Conservation (phyloP, 2,888 invertebrate species). For the Luperina testacea region DNA sequence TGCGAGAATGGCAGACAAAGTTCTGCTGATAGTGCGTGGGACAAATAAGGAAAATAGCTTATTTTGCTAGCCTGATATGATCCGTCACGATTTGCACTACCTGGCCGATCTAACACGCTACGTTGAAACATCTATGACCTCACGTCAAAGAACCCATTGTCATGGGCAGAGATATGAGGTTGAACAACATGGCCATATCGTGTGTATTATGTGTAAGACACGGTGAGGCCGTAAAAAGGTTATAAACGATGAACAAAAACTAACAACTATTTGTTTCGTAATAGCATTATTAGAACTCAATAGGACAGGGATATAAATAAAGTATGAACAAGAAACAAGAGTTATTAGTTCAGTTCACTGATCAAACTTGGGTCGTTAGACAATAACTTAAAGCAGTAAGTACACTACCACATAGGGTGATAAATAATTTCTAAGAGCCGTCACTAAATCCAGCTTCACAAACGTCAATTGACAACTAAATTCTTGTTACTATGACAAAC, state of each 20-base stretch:
- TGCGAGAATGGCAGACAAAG: constrained; percentile 15
- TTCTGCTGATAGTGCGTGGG: constrained; percentile 4
- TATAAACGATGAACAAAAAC: constrained; percentile 28
- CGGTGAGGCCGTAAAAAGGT: constrained; percentile 41
- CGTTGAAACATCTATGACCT: constrained; percentile 36
- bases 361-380: background rate
- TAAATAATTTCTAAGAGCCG: background rate
- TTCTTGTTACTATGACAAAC: constrained; percentile 29
- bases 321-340: constrained; percentile 1
- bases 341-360: background rate
- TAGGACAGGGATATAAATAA: background rate
- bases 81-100: constrained; percentile 55
- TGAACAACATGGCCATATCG: constrained; percentile 51
- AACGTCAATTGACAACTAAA: constrained; percentile 15
- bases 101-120: constrained; percentile 42
- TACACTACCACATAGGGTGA: background rate
- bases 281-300: constrained; percentile 21
- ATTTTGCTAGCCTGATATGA: constrained; percentile 47
- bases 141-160: constrained; percentile 57
- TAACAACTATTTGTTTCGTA: constrained; percentile 7
- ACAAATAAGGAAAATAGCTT: constrained; percentile 57
- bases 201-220: constrained; percentile 49
- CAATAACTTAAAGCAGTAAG: background rate
- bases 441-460: background rate
- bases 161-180: constrained; percentile 42